Percentiles rank a stretch among this genome's conserved stretches.
Evolutionary conservation across 2,888 invertebrate species (phyloP).

Genomic region (Parnassius mnemosyne): DNA sequence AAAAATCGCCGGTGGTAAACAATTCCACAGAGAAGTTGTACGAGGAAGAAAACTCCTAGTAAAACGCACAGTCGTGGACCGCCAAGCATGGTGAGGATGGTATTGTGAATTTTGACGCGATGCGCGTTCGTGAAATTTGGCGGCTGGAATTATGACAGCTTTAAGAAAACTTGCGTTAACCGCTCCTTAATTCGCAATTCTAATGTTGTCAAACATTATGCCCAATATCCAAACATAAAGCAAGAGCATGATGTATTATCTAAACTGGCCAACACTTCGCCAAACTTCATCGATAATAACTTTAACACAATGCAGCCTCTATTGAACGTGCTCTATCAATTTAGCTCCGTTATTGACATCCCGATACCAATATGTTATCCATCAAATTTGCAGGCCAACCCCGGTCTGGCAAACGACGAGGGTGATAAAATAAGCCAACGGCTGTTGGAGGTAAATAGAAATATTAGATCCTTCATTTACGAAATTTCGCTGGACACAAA

Average conservation of each 20-base stretch:
- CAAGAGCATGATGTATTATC: conserved; percentile 15
- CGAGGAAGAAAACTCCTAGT: too few relatives aligned
- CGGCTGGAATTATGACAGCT: too few relatives aligned
- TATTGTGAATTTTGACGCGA: too few relatives aligned
- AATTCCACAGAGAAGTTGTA: too few relatives aligned
- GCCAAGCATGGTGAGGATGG: too few relatives aligned
- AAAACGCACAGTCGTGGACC: too few relatives aligned
- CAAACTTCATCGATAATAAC: conserved; percentile 27
- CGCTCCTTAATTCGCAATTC: neutral
- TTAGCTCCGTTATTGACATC: conserved; percentile 63
- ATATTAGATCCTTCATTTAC: conserved; percentile 24
- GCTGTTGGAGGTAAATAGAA: conserved; percentile 21
- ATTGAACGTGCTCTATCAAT: conserved; percentile 67
- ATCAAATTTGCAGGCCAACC: conserved; percentile 55
- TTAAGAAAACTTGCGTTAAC: too few relatives aligned
- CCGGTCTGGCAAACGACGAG: conserved; percentile 32
- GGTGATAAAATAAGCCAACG: conserved; percentile 37
- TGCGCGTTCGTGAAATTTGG: too few relatives aligned
- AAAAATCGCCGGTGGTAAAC: too few relatives aligned
- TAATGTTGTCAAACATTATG: conserved; percentile 3
- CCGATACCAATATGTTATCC: conserved; percentile 53
- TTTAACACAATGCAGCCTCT: conserved; percentile 30
- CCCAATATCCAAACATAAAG: conserved; percentile 6
- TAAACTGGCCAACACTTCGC: conserved; percentile 12
- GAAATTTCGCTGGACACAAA: neutral